Percentiles rank a stretch among this genome's conserved stretches.
These are phyloP conservation scores for Eucidaris tribuloides DNA, from an alignment of 35 echinoderm and acorn worm genomes.

Conservation along the genomic window DNA sequence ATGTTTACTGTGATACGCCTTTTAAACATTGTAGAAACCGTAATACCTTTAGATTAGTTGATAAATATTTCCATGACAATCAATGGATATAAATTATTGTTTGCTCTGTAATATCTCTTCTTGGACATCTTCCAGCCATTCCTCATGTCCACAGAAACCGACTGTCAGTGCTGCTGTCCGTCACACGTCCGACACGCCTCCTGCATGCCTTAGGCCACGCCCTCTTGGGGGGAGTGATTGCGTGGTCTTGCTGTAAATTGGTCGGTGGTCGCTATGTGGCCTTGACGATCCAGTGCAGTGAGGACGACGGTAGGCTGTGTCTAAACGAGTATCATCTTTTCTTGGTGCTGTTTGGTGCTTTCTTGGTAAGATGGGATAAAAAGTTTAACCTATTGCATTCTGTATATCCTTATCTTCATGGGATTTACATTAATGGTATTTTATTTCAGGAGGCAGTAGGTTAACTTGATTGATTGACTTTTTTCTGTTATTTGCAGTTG, in stretches of 20 bases:
- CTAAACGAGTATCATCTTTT: conserved; percentile 72
- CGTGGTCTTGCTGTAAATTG: conserved; percentile 38
- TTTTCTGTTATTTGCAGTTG: no score
- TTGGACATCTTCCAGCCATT: conserved; percentile 48
- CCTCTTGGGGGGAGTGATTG: conserved; percentile 39
- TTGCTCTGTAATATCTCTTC: not conserved
- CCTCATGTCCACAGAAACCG: conserved; percentile 59
- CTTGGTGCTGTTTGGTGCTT: conserved; percentile 73
- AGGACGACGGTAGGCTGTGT: not conserved
- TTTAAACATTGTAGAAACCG: no score
- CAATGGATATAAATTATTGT: not conserved
- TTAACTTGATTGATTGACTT: no score
- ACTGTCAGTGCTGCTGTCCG: conserved; percentile 59
- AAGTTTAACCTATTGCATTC: no score
- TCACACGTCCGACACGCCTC: conserved; percentile 43
- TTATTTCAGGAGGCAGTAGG: no score
- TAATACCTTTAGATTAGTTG: no score
- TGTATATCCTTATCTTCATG: no score
- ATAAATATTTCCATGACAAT: no score
- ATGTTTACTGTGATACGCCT: no score
- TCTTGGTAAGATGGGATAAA: conserved; percentile 51
- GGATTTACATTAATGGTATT: no score
- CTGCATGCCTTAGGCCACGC: conserved; percentile 43
- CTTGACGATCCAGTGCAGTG: conserved; percentile 17
- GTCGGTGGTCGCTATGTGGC: conserved; percentile 30